These are phyloP conservation scores for Drosophila diplacantha DNA, from an alignment of 2,888 invertebrate genomes.

Conservation along the genomic window DNA sequence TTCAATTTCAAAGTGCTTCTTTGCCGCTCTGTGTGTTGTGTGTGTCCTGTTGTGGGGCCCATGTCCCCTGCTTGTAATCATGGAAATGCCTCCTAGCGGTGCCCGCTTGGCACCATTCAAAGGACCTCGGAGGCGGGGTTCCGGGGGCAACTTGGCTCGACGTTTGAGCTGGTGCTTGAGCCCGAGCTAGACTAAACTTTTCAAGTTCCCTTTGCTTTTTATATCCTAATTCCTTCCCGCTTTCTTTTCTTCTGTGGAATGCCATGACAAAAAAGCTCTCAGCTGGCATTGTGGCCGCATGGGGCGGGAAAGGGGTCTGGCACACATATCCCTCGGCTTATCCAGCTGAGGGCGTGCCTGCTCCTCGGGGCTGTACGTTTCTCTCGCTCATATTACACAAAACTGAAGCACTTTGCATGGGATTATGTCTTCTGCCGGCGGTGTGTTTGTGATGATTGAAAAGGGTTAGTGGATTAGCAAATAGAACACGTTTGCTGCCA, in stretches of 20 bases:
- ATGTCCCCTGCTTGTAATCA: constrained; percentile 30
- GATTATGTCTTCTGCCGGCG: constrained; percentile 53
- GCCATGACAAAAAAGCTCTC: constrained; percentile 39
- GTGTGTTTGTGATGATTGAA: constrained; percentile 8
- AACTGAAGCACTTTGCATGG: constrained; percentile 65
- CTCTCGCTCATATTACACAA: constrained; percentile 55
- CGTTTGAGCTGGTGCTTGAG: constrained; percentile 46
- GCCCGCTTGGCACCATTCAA: constrained; percentile 49
- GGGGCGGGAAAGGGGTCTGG: constrained; percentile 27
- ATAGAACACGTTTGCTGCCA: constrained; percentile 25
- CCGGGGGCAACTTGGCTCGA: constrained; percentile 43
- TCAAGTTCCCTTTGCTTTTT: constrained; percentile 33
- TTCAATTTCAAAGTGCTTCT: constrained; percentile 53
- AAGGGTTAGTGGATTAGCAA: constrained; percentile 52
- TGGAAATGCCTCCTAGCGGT: constrained; percentile 45
- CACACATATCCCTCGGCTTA: constrained; percentile 59
- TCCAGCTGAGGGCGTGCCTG: constrained; percentile 50
- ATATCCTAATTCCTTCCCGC: constrained; percentile 21
- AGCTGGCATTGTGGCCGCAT: constrained; percentile 48
- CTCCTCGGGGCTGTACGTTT: constrained; percentile 57
- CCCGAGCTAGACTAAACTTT: constrained; percentile 38
- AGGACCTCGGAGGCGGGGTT: constrained; percentile 18
- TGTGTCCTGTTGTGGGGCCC: constrained; percentile 15
- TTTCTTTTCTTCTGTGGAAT: constrained; percentile 39
- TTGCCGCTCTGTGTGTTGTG: background rate